Evolutionary conservation across 1,140 invertebrate genomes (phyloP), one percentile per base, ranked within the genome.

Genomic region (Drosophila eugracilis): DNA sequence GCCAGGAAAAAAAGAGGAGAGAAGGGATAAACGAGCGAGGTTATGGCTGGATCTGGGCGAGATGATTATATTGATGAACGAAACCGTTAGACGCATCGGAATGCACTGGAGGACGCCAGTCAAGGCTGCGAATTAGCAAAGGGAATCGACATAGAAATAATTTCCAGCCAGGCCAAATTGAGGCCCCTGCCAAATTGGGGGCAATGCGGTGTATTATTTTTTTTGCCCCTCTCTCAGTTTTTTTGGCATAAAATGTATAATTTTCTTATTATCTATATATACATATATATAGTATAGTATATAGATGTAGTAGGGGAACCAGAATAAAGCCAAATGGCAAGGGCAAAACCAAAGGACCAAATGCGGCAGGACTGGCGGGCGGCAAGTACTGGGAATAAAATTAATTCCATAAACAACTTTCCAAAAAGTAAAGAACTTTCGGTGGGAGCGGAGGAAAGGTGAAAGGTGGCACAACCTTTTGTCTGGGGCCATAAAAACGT

Each of bases 201-300:
- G 75, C 86, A 90, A 78, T 89, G 85, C 85, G 80, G 85, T 69
- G 59, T 69, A 75, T 78, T 76, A 55, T 76, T 76, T 75, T 65
- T 75, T 57, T 30, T 12, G 58, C 24, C 7, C 54, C 44, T 7
- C 62, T 26, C 44, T 41, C 59, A 32, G 34, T 41, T 52, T 52
- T 7, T 15, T 65, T 41, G 50, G 74, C 69, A 90, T 90, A 90
- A 90, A 86, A 90, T 90, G 86, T 90, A 90, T 90, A 90, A 90
- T 90, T 90, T 90, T 90, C 86, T 90, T 90, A 90, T 90, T 90
- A 89, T 90, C 81, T 90, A 89, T 77, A 66, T 90, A 85, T 77
- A n/a, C n/a, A n/a, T n/a, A n/a, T n/a, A n/a, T n/a, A n/a, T n/a
- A n/a, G n/a, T n/a, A n/a, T 90, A 90, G 90, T 90, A 89, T 90